Evolutionary conservation across 2,888 invertebrate species (phyloP).

Genomic region (Craniophora ligustri): DNA sequence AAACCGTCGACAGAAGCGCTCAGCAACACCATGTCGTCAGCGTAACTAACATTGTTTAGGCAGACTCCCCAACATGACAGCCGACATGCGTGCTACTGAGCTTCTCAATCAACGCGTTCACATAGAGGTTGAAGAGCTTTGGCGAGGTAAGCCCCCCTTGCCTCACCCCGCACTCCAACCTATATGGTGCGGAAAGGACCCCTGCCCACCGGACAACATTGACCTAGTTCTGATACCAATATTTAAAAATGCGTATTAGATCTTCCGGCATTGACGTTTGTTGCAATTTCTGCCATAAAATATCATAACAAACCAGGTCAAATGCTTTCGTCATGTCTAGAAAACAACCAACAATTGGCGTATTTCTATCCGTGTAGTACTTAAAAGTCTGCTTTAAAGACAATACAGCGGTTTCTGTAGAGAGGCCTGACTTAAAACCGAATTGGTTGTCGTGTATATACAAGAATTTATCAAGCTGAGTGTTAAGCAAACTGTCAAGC

Average conservation of each 20-base stretch:
- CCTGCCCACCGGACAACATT: background rate
- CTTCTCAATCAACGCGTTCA: background rate
- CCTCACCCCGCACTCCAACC: slow-evolving; percentile 4
- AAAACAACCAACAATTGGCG: slow-evolving; percentile 32
- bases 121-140: slow-evolving; percentile 1
- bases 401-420: slow-evolving; percentile 42
- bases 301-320: slow-evolving; percentile 38
- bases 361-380: slow-evolving; percentile 16
- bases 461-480: slow-evolving; percentile 26
- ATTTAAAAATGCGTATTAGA: background rate
- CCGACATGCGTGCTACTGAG: background rate
- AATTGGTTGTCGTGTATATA: slow-evolving; percentile 46
- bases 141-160: slow-evolving; percentile 8
- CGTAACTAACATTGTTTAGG: slow-evolving; percentile 4
- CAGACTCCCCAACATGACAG: background rate
- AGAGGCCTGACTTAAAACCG: slow-evolving; percentile 37
- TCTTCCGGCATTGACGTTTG: background rate
- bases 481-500: background rate
- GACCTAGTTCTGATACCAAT: background rate
- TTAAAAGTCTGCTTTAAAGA: slow-evolving; percentile 38
- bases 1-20: background rate
- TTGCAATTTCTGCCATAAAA: slow-evolving; percentile 16
- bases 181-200: background rate
- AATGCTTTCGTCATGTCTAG: slow-evolving; percentile 23
- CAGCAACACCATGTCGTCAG: slow-evolving; percentile 8